phyloP scores from a whole-genome alignment of 2,113 vertebrate genomes.

The Promerops cafer region DNA sequence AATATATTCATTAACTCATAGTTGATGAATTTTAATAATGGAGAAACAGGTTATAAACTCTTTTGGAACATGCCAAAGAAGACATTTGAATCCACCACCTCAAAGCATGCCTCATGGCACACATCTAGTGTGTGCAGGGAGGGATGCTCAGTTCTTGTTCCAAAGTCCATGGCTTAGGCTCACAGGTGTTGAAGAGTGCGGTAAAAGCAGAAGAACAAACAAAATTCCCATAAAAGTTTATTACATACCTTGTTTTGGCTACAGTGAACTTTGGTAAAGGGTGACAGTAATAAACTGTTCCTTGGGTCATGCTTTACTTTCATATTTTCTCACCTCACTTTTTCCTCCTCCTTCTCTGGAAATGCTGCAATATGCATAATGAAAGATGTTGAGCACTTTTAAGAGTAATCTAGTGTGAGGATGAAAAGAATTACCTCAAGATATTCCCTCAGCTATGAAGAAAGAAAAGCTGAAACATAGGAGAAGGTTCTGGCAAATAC shows the following conservation, averaged over 20 bases:
- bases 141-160: background rate
- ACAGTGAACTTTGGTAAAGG: background rate
- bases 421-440: background rate
- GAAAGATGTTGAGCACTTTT: background rate
- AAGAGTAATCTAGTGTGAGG: background rate
- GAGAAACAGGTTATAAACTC: background rate
- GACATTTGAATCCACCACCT: background rate
- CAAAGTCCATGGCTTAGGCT: background rate
- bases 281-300: background rate
- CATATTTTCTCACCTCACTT: background rate
- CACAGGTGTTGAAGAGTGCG: background rate
- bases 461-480: background rate
- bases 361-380: background rate
- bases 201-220: background rate
- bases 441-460: background rate
- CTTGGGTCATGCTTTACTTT: background rate
- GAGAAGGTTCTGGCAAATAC: background rate
- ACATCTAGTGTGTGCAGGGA: background rate
- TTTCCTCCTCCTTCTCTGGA: background rate
- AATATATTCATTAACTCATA: background rate
- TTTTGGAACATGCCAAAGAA: background rate
- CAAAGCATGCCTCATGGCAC: background rate
- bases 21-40: background rate
- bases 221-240: constrained; percentile 10
- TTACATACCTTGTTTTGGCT: background rate